Percentiles rank a stretch among this genome's conserved stretches.
Conservation (phyloP, 2,113 vertebrate genomes). For the Nibea coibor region DNA sequence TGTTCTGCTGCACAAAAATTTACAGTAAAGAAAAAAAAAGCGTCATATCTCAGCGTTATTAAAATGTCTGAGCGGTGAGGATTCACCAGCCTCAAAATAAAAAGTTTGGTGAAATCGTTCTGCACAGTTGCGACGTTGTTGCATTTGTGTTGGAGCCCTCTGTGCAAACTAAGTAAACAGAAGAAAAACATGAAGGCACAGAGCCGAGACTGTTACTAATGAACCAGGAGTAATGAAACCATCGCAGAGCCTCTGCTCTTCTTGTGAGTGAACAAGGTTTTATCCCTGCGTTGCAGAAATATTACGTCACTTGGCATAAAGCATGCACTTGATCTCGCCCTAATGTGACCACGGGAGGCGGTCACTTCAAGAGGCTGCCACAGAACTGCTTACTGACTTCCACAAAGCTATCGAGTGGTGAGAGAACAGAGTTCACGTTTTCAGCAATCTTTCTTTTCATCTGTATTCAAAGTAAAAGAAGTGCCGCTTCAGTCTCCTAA, state of each 20-base stretch:
- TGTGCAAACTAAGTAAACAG: constrained; percentile 11
- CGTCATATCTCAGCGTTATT: neutral
- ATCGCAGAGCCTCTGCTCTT: neutral
- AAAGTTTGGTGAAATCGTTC: neutral
- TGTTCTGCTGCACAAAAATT: constrained; percentile 10
- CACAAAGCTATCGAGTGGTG: neutral
- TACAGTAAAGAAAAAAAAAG: constrained; percentile 8
- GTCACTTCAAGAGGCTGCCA: neutral
- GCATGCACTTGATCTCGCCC: neutral
- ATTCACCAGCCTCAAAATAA: neutral
- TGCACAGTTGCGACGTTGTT: neutral
- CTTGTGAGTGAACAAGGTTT: neutral
- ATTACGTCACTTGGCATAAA: constrained; percentile 6
- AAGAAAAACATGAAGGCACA: neutral
- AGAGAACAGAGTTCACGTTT: neutral
- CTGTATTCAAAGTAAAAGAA: neutral
- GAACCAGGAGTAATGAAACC: neutral
- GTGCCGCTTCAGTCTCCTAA: neutral
- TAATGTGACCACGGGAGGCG: constrained; percentile 9
- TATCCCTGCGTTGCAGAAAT: neutral
- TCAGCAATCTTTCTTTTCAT: constrained; percentile 2
- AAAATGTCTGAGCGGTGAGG: neutral
- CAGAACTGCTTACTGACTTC: neutral
- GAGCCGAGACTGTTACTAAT: constrained; percentile 10
- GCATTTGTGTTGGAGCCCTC: neutral